Evolutionary conservation across 2,888 invertebrate genomes (phyloP), one percentile per base, ranked within the genome.

Genomic region (Boloria selene): DNA sequence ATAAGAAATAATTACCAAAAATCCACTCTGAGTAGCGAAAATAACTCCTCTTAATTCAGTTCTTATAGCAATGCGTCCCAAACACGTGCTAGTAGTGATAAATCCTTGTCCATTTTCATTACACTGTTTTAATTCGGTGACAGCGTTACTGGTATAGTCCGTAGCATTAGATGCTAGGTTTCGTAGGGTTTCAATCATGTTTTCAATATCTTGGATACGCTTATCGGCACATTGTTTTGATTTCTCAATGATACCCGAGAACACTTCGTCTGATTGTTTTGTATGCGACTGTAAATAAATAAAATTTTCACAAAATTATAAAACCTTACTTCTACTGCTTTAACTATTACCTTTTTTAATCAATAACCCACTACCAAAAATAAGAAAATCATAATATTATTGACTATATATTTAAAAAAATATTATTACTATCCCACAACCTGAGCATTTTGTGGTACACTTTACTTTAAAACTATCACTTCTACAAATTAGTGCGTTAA

Each of bases 101-200:
- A 90, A 67, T 63, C 79, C 82, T 2, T 74, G 75, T 56, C 70
- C 68, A 44, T 76, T 76, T 10, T 77, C 75, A 0, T 83, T 80
- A 61, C 91, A 92, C 50, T 77, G 77, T 59, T 75, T 83, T 82
- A 90, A 83, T 13, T 85, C 79, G 0, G 74, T 79, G n/a, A 86
- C 17, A 52, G 84, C 81, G 1, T 62, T 68, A 42, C 77, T 76
- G 0, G 83, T 79, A 61, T 77, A 81, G 0, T 74, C 75, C 1
- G 83, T 70, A 0, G 86, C 86, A 0, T 74, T 75, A 4, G 72
- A 72, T 5, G 86, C 76, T 10, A 82, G 51, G 16, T 67, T 68
- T 13, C 69, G 72, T 2, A 89, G 74, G 6, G 74, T 70, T 10
- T 78, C 67, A 2, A 89, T 77, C 54, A 84, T 75, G 2, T 75